phyloP scores from a whole-genome alignment of 2,888 invertebrate genomes.

The Pasiphila rectangulata region DNA sequence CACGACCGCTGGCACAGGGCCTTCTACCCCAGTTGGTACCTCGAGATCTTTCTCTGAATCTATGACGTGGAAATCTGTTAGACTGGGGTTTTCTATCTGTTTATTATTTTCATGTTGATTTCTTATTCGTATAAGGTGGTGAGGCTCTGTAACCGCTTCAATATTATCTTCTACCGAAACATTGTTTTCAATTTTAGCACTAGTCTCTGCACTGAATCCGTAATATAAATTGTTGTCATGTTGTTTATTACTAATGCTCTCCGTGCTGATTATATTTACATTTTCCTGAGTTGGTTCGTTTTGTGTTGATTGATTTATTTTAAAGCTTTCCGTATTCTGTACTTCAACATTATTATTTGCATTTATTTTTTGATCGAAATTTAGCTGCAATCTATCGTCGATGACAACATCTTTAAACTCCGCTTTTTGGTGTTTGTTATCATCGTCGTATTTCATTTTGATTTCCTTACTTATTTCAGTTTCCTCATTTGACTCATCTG shows the following conservation, averaged over 20 bases:
- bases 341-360: neutral
- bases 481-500: neutral
- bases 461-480: neutral
- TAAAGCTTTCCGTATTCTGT: neutral
- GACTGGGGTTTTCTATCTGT: constrained; percentile 49
- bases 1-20: constrained; percentile 60
- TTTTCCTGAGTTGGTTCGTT: neutral
- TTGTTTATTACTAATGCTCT: neutral
- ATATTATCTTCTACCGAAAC: neutral
- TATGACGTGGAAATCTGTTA: constrained; percentile 65
- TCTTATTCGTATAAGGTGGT: constrained; percentile 26
- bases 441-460: neutral
- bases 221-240: too few species aligned
- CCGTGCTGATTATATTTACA: neutral
- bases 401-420: constrained; percentile 6
- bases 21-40: constrained; percentile 70
- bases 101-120: constrained; percentile 18
- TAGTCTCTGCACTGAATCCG: constrained; percentile 1
- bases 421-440: neutral
- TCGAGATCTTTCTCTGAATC: constrained; percentile 71
- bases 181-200: constrained; percentile 10
- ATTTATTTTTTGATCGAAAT: neutral
- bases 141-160: constrained; percentile 6
- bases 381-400: constrained; percentile 17
- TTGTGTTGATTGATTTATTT: neutral